phyloP scores from a whole-genome alignment of 1,140 invertebrate genomes.

The Macrocentrus cingulum region DNA sequence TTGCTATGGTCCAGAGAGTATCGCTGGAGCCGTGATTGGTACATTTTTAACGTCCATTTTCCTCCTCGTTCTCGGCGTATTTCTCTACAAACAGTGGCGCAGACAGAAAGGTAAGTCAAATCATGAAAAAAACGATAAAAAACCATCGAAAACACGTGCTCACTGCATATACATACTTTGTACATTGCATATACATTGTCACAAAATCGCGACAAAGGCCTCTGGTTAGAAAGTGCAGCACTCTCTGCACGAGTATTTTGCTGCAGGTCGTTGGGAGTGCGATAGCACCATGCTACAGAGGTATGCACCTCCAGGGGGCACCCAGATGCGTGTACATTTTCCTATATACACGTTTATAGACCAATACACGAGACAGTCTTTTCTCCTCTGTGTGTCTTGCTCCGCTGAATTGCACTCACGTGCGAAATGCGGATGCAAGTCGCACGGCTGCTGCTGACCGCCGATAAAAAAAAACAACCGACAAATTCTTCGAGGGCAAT shows the following conservation, averaged over 20 bases:
- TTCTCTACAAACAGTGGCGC: conserved; percentile 58
- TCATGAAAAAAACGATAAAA: too few species aligned
- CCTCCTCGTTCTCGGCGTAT: conserved; percentile 48
- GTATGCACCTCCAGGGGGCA: conserved; percentile 8
- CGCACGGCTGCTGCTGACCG: not conserved
- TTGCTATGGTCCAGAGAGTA: conserved; percentile 45
- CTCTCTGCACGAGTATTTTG: conserved; percentile 9
- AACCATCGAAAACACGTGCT: too few species aligned
- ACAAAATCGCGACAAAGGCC: conserved; percentile 17
- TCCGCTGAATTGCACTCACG: conserved; percentile 3
- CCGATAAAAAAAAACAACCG: not conserved
- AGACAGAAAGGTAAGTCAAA: conserved; percentile 54
- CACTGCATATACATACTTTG: too few species aligned
- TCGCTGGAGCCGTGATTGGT: conserved; percentile 62
- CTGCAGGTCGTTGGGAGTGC: conserved; percentile 17
- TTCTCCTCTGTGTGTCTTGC: not conserved
- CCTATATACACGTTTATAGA: conserved; percentile 10
- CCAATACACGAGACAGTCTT: conserved; percentile 12
- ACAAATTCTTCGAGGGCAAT: not conserved
- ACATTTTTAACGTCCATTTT: conserved; percentile 60
- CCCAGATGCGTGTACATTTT: conserved; percentile 19
- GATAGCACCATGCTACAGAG: conserved; percentile 16
- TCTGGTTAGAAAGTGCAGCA: conserved; percentile 17
- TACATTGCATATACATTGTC: not conserved
- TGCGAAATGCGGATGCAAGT: conserved; percentile 9